Conservation (phyloP, 2,797 vertebrate species). For the Enteromius anoplus region DNA sequence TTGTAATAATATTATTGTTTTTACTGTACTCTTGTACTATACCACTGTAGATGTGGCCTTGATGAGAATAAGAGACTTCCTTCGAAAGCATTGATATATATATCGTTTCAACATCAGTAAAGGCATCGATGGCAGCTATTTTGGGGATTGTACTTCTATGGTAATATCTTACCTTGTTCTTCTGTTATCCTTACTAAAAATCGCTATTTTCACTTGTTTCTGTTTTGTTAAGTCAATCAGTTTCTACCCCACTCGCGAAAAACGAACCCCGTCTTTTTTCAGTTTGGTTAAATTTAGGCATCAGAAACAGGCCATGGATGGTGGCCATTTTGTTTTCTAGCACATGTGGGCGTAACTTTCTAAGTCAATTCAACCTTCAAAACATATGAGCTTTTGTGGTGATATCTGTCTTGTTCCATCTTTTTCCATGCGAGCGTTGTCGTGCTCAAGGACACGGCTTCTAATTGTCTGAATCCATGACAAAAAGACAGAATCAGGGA, state of each 20-base stretch:
- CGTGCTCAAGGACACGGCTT: constrained; percentile 21
- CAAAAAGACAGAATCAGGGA: constrained; percentile 28
- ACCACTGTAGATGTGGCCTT: neutral
- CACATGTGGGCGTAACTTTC: neutral
- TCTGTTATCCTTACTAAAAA: neutral
- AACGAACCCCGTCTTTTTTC: neutral
- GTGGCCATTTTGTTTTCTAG: constrained; percentile 40
- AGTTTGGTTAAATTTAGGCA: neutral
- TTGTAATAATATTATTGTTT: neutral
- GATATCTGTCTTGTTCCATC: neutral
- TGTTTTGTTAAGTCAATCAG: neutral
- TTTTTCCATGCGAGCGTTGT: neutral
- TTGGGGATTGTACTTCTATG: neutral
- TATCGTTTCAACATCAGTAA: neutral
- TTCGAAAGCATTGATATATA: neutral
- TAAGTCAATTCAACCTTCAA: constrained; percentile 7
- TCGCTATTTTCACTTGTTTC: neutral
- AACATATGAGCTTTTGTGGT: constrained; percentile 9
- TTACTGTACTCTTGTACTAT: neutral
- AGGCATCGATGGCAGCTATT: neutral
- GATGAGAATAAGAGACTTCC: neutral
- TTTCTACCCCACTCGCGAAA: neutral
- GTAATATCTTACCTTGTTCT: neutral
- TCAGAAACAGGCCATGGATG: constrained; percentile 10
- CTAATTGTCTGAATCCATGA: constrained; percentile 35